A percentile compares a stretch with the other conserved stretches of the same genome.
phyloP scores from a whole-genome alignment of 2,113 vertebrate species.

The Solenodon paradoxus region DNA sequence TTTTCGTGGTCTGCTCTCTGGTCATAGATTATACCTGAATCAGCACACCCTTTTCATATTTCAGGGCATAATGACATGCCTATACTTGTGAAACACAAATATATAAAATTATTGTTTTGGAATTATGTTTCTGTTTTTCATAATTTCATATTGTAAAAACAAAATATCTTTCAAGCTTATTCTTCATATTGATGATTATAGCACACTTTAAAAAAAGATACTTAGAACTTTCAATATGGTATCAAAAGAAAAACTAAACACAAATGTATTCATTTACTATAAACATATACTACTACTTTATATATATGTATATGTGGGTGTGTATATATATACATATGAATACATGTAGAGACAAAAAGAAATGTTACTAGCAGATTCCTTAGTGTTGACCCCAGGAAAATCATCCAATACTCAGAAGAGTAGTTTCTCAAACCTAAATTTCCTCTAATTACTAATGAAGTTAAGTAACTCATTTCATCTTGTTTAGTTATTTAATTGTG shows the following conservation, averaged over 20 bases:
- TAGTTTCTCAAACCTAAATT: slow-evolving; percentile 73
- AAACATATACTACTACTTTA: background rate
- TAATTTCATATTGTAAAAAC: background rate
- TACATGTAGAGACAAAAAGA: slow-evolving; percentile 61
- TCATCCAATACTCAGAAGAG: slow-evolving; percentile 50
- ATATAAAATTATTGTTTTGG: background rate
- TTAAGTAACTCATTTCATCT: slow-evolving; percentile 76
- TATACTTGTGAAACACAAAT: background rate
- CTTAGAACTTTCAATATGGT: background rate
- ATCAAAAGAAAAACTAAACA: background rate
- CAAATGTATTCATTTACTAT: slow-evolving; percentile 21
- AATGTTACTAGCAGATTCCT: slow-evolving; percentile 47
- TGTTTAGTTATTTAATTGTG: slow-evolving; percentile 82
- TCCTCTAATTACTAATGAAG: slow-evolving; percentile 73
- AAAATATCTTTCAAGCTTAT: background rate
- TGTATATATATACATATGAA: slow-evolving; percentile 23
- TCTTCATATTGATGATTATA: background rate
- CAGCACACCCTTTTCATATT: background rate
- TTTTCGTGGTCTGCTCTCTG: background rate
- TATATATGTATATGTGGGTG: slow-evolving; percentile 16
- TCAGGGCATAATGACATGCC: background rate
- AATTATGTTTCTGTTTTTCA: background rate
- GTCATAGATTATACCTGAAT: background rate
- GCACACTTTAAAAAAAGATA: background rate
- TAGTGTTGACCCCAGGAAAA: slow-evolving; percentile 59